Evolutionary conservation across 2,113 vertebrate genomes (phyloP).

Genomic region (Vanacampus margaritifer): DNA sequence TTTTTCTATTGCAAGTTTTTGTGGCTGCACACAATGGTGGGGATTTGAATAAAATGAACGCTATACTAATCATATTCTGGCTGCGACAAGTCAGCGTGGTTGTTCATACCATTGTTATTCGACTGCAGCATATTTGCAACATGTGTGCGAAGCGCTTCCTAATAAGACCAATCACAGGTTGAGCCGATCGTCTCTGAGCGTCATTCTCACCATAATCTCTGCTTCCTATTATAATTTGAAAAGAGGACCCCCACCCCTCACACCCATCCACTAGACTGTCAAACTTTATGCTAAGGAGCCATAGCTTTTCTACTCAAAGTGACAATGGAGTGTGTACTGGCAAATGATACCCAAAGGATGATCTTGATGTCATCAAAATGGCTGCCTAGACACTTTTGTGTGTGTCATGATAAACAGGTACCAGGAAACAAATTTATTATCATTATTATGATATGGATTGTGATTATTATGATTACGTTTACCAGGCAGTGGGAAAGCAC

Average conservation of each 20-base stretch:
- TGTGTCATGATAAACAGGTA: background rate
- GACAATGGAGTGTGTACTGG: conserved; percentile 21
- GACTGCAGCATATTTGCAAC: conserved; percentile 13
- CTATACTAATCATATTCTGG: conserved; percentile 16
- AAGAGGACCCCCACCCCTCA: conserved; percentile 45
- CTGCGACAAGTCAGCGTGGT: background rate
- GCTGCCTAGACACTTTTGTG: background rate
- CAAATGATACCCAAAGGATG: conserved; percentile 5
- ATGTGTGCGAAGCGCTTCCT: conserved; percentile 29
- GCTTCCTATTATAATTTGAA: conserved; percentile 62
- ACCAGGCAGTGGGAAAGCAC: too few relatives aligned
- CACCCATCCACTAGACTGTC: conserved; percentile 54
- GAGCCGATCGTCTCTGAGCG: conserved; percentile 61
- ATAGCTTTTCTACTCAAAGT: conserved; percentile 30
- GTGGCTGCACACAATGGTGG: conserved; percentile 3
- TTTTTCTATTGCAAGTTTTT: background rate
- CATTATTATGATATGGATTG: background rate
- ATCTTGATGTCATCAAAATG: background rate
- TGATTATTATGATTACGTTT: too few relatives aligned
- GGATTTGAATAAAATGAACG: conserved; percentile 17
- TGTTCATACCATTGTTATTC: conserved; percentile 19
- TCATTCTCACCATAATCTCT: conserved; percentile 75
- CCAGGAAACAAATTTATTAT: background rate
- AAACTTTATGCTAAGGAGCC: conserved; percentile 62
- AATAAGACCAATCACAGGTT: conserved; percentile 66